Percentiles rank a stretch among this genome's conserved stretches.
These are phyloP conservation scores for Chaetorhynchus papuensis DNA, from an alignment of 2,113 vertebrate genomes.

Conservation along the genomic window DNA sequence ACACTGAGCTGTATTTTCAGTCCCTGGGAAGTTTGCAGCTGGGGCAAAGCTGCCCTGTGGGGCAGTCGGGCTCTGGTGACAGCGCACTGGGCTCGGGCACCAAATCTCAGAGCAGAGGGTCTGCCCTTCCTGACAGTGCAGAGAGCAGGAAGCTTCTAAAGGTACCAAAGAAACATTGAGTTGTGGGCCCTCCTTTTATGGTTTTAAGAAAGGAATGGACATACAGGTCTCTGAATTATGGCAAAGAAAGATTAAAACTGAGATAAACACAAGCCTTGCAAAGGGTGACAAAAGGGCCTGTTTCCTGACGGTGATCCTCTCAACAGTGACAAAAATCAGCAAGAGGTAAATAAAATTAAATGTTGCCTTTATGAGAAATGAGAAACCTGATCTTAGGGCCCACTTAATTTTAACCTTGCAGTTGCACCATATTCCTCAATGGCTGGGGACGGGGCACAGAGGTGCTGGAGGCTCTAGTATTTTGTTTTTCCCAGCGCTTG, in stretches of 20 bases:
- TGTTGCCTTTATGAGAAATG: background rate
- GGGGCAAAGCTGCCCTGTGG: background rate
- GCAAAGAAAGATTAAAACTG: background rate
- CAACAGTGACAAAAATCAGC: background rate
- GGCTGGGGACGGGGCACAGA: background rate
- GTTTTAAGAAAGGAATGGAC: background rate
- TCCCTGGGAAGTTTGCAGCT: background rate
- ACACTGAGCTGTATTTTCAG: background rate
- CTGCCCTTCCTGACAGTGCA: background rate
- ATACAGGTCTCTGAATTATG: background rate
- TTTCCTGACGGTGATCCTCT: background rate
- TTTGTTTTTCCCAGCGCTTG: background rate
- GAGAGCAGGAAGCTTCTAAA: background rate
- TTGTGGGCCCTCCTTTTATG: background rate
- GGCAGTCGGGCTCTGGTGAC: background rate
- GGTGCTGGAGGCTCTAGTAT: background rate
- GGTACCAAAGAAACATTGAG: background rate
- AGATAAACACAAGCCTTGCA: background rate
- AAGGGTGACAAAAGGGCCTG: background rate
- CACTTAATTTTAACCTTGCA: background rate
- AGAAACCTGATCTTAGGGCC: background rate
- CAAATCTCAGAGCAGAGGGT: background rate
- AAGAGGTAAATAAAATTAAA: background rate
- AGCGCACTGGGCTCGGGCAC: rapidly evolving
- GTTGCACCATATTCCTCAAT: background rate